Evolutionary conservation across 2,888 invertebrate species (phyloP), one percentile per base, ranked within the genome.

Genomic region (Brenthis daphne): DNA sequence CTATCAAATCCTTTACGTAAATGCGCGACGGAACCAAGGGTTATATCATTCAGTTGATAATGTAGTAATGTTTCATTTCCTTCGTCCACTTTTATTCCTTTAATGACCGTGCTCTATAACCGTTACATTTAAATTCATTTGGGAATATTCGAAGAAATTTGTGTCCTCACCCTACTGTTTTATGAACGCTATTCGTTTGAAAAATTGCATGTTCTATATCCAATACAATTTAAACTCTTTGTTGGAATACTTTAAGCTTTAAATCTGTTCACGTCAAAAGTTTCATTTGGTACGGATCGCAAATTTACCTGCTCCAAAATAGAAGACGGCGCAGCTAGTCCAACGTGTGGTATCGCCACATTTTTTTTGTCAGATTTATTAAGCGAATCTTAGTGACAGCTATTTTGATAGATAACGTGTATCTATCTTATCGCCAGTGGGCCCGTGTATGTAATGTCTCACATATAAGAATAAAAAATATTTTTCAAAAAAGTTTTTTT

Each of bases 241-340:
- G 54, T 63, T 37, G 14, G 53, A 63, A 53, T 43, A 53, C 24
- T 63, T 63, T 54, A 63, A 63, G 63, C 54, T 54, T 54, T 51
- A 63, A 63, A 63, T 63, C 53, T 43, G 37, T 51, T 20, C 37
- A 63, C 43, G 53, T 63, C 63, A 63, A 37, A 54, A 54, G 63
- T 63, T 54, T 54, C 53, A 63, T 54, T 63, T 63, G 63, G 63
- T 37, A 53, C 54, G 54, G 63, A 51, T 63, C 63, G 63, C 63
- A 63, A 63, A 63, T 63, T 63, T 63, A 63, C 63, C 63, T 63
- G 63, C 63, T 54, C 54, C 53, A 51, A 63, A 63, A 63, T 63
- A 63, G 54, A 63, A 63, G 63, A 63, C 14, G 60, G 50, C 33
- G 14, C 20, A 53, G 53, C 43, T 54, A 54, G 63, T 63, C 37